These are phyloP conservation scores for Ganaspis sp. DNA, from an alignment of 1,140 invertebrate species.

Conservation along the genomic window DNA sequence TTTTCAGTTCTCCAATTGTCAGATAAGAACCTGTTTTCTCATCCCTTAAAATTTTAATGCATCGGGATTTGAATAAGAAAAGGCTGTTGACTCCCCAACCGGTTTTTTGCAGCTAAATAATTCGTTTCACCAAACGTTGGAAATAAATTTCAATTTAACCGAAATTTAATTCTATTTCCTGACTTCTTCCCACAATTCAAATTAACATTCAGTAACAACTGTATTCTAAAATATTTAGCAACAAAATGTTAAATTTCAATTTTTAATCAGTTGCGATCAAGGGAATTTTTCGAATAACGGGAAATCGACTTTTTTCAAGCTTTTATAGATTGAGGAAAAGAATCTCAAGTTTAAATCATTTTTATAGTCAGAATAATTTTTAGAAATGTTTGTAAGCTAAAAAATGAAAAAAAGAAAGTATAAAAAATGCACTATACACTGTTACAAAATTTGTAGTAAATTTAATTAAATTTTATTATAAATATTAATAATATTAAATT, in stretches of 20 bases:
- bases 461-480: too few relatives aligned
- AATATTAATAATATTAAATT: too few relatives aligned
- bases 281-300: background rate
- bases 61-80: background rate
- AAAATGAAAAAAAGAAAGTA: too few relatives aligned
- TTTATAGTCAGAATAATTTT: too few relatives aligned
- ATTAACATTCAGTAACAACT: too few relatives aligned
- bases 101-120: slow-evolving; percentile 2
- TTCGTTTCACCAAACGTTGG: background rate
- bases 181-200: background rate
- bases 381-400: too few relatives aligned
- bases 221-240: background rate
- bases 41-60: background rate
- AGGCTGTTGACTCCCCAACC: slow-evolving; percentile 15
- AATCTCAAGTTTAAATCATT: background rate
- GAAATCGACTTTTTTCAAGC: background rate
- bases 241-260: background rate
- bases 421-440: too few relatives aligned
- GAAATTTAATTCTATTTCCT: background rate
- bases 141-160: background rate
- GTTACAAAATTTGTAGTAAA: too few relatives aligned
- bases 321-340: background rate
- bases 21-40: background rate
- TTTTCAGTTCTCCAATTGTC: background rate
- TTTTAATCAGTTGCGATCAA: background rate